Conservation (phyloP, 2,888 invertebrate species). For the Nomada ferruginata region DNA sequence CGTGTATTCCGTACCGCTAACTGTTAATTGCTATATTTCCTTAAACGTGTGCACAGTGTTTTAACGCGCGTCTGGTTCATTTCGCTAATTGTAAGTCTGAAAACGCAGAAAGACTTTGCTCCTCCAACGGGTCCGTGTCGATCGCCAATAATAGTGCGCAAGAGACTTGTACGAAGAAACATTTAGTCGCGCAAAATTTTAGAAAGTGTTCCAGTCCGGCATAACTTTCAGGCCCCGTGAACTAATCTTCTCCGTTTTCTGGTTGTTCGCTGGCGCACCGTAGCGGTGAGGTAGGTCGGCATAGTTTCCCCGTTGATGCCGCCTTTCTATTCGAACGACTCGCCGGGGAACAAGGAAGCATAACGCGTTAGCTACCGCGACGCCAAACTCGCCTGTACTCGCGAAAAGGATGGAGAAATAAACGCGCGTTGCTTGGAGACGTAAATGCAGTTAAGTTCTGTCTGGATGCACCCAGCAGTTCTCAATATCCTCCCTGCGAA, state of each 20-base stretch:
- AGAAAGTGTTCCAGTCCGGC: slow-evolving; percentile 43
- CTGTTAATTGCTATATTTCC: too few relatives aligned
- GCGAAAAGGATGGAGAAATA: slow-evolving; percentile 39
- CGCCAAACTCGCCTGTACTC: slow-evolving; percentile 16
- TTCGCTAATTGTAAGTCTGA: too few relatives aligned
- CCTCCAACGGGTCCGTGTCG: slow-evolving; percentile 14
- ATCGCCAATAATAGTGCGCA: not conserved
- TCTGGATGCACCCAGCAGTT: slow-evolving; percentile 15
- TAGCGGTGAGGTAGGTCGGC: slow-evolving; percentile 65
- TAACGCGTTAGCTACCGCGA: slow-evolving; percentile 47
- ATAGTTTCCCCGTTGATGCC: slow-evolving; percentile 58
- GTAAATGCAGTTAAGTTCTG: slow-evolving; percentile 37
- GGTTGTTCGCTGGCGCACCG: slow-evolving; percentile 28
- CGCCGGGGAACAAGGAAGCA: slow-evolving; percentile 69
- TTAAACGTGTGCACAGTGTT: too few relatives aligned
- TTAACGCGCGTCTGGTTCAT: too few relatives aligned
- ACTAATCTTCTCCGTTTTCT: slow-evolving; percentile 62
- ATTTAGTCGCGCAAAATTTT: slow-evolving; percentile 47
- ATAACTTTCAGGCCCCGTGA: slow-evolving; percentile 49
- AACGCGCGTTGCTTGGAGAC: slow-evolving; percentile 30
- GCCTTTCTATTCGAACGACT: slow-evolving; percentile 72
- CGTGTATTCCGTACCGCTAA: too few relatives aligned
- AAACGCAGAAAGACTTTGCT: not conserved
- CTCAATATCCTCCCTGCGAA: slow-evolving; percentile 11
- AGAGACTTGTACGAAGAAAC: slow-evolving; percentile 7